A percentile compares a stretch with the other conserved stretches of the same genome.
Conservation (phyloP, 2,888 invertebrate species). For the Lepidonotus clava region DNA sequence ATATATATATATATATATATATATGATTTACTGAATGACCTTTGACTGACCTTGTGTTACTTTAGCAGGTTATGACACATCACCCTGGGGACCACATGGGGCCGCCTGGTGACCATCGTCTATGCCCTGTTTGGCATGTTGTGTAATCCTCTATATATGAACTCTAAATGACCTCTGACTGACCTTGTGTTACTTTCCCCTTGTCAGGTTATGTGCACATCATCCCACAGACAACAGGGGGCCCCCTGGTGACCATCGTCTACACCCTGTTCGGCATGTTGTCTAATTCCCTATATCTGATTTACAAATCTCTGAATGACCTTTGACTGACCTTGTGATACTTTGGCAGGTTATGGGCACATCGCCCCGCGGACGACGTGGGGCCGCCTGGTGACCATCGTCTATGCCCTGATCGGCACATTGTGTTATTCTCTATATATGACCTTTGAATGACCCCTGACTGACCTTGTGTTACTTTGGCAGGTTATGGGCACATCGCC, state of each 20-base stretch:
- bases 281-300: too few relatives aligned
- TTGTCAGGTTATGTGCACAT: constrained; percentile 79
- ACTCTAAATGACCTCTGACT: too few relatives aligned
- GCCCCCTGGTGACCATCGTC: constrained; percentile 77
- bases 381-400: constrained; percentile 68
- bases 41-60: too few relatives aligned
- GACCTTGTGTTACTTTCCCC: too few relatives aligned
- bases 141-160: too few relatives aligned
- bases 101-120: constrained; percentile 77
- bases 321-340: too few relatives aligned
- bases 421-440: too few relatives aligned
- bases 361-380: constrained; percentile 68
- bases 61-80: constrained; percentile 78
- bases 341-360: constrained; percentile 71
- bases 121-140: constrained; percentile 79
- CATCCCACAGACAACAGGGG: constrained; percentile 75
- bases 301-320: too few relatives aligned
- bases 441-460: too few relatives aligned
- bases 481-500: constrained; percentile 79
- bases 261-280: constrained; percentile 79
- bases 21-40: too few relatives aligned
- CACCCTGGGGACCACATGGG: constrained; percentile 75
- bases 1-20: too few relatives aligned
- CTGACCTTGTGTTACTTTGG: constrained; percentile 64
- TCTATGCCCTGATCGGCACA: constrained; percentile 70